Conservation (phyloP, 2,888 invertebrate species). For the Cactoblastis cactorum region DNA sequence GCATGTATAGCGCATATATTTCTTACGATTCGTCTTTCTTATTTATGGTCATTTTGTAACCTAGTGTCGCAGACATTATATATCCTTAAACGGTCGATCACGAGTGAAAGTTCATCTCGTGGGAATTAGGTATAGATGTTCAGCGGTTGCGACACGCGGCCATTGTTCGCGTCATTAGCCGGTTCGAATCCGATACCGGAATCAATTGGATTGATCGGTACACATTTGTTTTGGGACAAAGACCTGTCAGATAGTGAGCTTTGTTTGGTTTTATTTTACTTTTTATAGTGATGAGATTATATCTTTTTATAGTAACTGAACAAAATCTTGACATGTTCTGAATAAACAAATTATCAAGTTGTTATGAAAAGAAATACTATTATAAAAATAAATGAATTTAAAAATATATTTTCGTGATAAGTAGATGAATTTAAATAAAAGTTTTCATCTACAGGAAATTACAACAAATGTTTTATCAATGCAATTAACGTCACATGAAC, state of each 20-base stretch:
- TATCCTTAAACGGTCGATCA: slow-evolving; percentile 22
- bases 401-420: too few relatives aligned
- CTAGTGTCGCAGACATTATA: slow-evolving; percentile 8
- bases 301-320: neutral
- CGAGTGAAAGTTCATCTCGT: slow-evolving; percentile 21
- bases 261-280: neutral
- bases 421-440: too few relatives aligned
- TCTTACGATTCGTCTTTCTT: neutral
- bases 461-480: too few relatives aligned
- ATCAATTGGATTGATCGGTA: slow-evolving; percentile 2
- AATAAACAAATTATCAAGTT: too few relatives aligned
- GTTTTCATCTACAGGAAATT: too few relatives aligned
- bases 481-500: too few relatives aligned
- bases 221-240: neutral
- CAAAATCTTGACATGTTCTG: too few relatives aligned
- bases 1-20: too few relatives aligned
- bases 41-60: neutral
- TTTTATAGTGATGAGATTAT: neutral
- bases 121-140: slow-evolving; percentile 21
- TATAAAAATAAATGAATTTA: too few relatives aligned
- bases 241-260: neutral
- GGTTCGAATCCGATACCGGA: slow-evolving; percentile 8
- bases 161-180: slow-evolving; percentile 11
- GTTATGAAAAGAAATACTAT: too few relatives aligned
- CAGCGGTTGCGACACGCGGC: slow-evolving; percentile 21